Conservation (phyloP, 2,888 invertebrate species). For the Amphipyra berbera region DNA sequence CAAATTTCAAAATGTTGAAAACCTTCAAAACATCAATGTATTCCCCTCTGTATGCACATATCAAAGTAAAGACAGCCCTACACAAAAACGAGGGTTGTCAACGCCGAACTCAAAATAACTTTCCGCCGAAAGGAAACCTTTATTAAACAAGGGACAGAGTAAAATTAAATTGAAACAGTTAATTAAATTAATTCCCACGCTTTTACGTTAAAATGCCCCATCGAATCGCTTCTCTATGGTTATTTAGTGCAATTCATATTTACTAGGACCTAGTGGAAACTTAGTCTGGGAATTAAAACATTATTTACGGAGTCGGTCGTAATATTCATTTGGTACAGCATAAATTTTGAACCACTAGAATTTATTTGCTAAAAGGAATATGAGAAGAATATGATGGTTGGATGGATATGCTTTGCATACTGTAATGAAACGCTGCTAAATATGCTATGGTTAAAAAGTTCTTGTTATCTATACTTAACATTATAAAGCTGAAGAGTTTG, state of each 20-base stretch:
- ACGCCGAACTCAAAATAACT: constrained; percentile 22
- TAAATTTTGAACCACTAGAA: constrained; percentile 18
- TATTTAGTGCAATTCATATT: constrained; percentile 37
- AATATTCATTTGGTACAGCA: constrained; percentile 24
- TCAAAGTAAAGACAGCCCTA: constrained; percentile 23
- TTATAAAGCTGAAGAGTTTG: too few species aligned
- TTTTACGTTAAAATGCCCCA: constrained; percentile 12
- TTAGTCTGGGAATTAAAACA: constrained; percentile 31
- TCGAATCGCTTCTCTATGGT: constrained; percentile 22
- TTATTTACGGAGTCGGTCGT: constrained; percentile 29
- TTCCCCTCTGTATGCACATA: constrained; percentile 2
- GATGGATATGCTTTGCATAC: neutral
- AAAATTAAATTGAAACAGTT: constrained; percentile 61
- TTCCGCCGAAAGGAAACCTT: constrained; percentile 23
- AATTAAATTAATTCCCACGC: constrained; percentile 40
- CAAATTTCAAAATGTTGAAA: constrained; percentile 13
- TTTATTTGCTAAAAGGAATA: constrained; percentile 16
- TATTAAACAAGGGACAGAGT: constrained; percentile 12
- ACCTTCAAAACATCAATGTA: constrained; percentile 2
- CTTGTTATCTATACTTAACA: too few species aligned
- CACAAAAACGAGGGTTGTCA: constrained; percentile 31
- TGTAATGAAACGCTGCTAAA: too few species aligned
- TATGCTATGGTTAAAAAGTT: too few species aligned
- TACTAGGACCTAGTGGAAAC: constrained; percentile 22
- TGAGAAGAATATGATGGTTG: constrained; percentile 11